These are phyloP conservation scores for Leucophenga maculata DNA, from an alignment of 2,888 invertebrate genomes.

Conservation along the genomic window DNA sequence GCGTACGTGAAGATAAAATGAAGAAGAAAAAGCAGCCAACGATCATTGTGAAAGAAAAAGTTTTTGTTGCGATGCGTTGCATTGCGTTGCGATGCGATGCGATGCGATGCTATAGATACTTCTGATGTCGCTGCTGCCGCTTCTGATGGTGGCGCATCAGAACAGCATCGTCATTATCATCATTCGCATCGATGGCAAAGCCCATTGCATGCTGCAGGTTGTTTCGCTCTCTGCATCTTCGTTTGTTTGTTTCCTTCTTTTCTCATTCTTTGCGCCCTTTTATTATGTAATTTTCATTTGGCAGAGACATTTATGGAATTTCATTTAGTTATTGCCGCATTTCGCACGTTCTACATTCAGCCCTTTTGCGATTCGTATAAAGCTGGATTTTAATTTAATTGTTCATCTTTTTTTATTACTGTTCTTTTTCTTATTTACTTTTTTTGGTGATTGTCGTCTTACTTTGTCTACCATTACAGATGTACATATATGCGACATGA, in stretches of 20 bases:
- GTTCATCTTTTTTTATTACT: no score
- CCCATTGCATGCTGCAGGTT: not conserved
- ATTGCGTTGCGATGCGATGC: no score
- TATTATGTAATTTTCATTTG: conserved; percentile 29
- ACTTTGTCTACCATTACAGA: no score
- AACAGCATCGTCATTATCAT: conserved; percentile 4
- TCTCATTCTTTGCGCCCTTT: conserved; percentile 20
- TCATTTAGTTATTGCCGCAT: conserved; percentile 18
- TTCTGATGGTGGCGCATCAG: no score
- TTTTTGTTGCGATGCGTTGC: no score
- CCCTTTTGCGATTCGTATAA: not conserved
- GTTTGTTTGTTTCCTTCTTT: not conserved
- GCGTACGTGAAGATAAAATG: not conserved
- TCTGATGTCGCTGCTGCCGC: not conserved
- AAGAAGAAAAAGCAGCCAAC: not conserved
- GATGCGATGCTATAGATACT: not conserved
- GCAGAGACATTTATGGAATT: conserved; percentile 30
- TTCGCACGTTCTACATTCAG: conserved; percentile 22
- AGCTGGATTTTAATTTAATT: no score
- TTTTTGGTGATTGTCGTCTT: no score
- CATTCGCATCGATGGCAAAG: not conserved
- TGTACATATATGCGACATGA: no score
- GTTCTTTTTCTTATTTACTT: no score
- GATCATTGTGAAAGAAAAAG: no score
- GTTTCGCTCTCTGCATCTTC: not conserved